These are phyloP conservation scores for Stenoptilia bipunctidactyla DNA, from an alignment of 2,888 invertebrate species.

Conservation along the genomic window DNA sequence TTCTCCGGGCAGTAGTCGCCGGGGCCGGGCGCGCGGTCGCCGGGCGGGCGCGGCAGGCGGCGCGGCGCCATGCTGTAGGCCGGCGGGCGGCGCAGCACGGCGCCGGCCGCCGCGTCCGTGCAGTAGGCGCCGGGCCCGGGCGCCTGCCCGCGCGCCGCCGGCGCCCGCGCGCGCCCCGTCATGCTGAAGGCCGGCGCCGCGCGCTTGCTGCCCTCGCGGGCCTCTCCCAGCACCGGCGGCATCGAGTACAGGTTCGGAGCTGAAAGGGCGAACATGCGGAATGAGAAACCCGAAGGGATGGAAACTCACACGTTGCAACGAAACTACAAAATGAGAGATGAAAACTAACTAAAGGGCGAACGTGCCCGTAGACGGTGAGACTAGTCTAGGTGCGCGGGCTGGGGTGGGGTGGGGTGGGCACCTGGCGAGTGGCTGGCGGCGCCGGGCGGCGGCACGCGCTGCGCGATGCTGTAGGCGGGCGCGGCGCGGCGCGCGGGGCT, in stretches of 20 bases:
- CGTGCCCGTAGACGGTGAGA: too few species aligned
- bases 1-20: slow-evolving; percentile 78
- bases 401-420: too few species aligned
- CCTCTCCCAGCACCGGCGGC: slow-evolving; percentile 79
- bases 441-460: slow-evolving; percentile 59
- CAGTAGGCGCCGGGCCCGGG: slow-evolving; percentile 88
- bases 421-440: slow-evolving; percentile 67
- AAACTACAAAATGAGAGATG: too few species aligned
- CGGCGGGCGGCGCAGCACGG: slow-evolving; percentile 72
- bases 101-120: slow-evolving; percentile 66
- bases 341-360: too few species aligned
- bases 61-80: slow-evolving; percentile 87
- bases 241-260: slow-evolving; percentile 92
- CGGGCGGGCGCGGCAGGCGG: slow-evolving; percentile 41
- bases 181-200: slow-evolving; percentile 92
- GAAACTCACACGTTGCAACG: too few species aligned
- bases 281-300: too few species aligned
- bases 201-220: slow-evolving; percentile 65
- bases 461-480: slow-evolving; percentile 75
- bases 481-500: slow-evolving; percentile 65
- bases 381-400: too few species aligned
- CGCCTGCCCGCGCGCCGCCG: slow-evolving; percentile 49
- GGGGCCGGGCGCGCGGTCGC: slow-evolving; percentile 66
- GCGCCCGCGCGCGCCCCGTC: slow-evolving; percentile 81
- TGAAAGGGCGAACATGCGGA: slow-evolving; percentile 61